phyloP scores from a whole-genome alignment of 2,113 vertebrate genomes.

The Sceloporus undulatus region DNA sequence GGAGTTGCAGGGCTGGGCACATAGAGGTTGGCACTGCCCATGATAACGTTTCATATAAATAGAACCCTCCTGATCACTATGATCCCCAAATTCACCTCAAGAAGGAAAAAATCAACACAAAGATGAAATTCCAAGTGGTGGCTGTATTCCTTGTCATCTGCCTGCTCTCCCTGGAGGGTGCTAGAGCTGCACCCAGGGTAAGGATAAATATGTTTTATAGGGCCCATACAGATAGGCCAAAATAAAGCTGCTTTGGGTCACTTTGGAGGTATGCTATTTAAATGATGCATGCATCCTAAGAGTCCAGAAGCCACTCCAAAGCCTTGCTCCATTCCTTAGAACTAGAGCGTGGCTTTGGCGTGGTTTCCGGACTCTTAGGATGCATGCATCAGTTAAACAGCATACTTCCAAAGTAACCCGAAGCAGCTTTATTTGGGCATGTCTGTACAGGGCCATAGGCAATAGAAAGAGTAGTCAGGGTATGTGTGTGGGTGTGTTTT shows the following conservation, averaged over 20 bases:
- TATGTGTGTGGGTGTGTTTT: neutral
- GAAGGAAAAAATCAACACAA: neutral
- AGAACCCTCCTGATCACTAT: neutral
- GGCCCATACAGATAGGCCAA: no score
- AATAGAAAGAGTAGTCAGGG: neutral
- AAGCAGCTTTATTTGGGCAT: no score
- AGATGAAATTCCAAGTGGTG: constrained; percentile 13
- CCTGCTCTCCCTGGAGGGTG: constrained; percentile 14
- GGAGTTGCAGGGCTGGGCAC: neutral
- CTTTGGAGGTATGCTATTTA: no score
- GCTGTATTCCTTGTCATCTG: neutral
- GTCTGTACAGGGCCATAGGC: no score
- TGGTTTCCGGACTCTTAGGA: no score
- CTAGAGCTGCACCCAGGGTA: constrained; percentile 6
- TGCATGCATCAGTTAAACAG: no score
- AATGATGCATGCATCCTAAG: no score
- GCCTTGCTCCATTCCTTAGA: no score
- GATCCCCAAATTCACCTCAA: neutral
- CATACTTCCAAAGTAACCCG: no score
- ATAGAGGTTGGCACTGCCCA: neutral
- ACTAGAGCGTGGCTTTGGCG: no score
- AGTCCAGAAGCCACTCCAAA: no score
- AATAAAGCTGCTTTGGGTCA: no score
- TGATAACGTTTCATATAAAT: neutral
- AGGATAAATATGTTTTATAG: neutral